Conservation (phyloP, 2,113 vertebrate species). For the Neomonachus schauinslandi region DNA sequence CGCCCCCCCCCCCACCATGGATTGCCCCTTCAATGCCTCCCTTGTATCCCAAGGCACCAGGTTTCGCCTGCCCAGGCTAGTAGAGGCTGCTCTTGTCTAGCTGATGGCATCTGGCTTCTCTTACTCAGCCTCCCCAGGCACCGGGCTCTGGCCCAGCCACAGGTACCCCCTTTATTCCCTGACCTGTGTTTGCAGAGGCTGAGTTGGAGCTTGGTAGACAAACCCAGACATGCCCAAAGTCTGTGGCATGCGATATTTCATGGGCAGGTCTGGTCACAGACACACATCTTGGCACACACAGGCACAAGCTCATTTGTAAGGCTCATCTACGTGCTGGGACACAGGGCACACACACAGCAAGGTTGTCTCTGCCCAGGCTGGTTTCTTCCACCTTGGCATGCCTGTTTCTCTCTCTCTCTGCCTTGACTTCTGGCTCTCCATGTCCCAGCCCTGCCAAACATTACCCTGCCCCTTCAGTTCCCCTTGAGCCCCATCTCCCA, state of each 20-base stretch:
- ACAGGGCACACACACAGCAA: neutral
- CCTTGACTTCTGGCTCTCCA: neutral
- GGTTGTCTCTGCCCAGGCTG: slow-evolving; percentile 43
- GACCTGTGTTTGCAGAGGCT: neutral
- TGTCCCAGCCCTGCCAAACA: neutral
- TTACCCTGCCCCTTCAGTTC: neutral
- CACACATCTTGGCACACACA: neutral
- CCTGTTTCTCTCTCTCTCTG: neutral
- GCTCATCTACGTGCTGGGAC: neutral
- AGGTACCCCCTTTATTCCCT: neutral
- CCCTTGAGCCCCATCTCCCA: neutral
- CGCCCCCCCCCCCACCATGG: accelerated
- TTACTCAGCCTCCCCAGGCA: neutral
- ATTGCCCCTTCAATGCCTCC: neutral
- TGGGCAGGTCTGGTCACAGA: slow-evolving; percentile 31
- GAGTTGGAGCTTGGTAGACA: neutral
- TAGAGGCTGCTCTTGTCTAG: neutral
- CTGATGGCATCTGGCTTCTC: neutral
- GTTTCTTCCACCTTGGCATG: neutral
- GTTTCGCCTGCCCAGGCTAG: neutral
- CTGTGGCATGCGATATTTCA: neutral
- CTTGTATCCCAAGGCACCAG: neutral
- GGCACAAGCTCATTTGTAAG: neutral
- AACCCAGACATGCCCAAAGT: neutral
- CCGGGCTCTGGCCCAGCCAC: neutral